Percentiles rank a stretch among this genome's conserved stretches.
Conservation (phyloP, 2,888 invertebrate genomes). For the Omphaloscelis lunosa region DNA sequence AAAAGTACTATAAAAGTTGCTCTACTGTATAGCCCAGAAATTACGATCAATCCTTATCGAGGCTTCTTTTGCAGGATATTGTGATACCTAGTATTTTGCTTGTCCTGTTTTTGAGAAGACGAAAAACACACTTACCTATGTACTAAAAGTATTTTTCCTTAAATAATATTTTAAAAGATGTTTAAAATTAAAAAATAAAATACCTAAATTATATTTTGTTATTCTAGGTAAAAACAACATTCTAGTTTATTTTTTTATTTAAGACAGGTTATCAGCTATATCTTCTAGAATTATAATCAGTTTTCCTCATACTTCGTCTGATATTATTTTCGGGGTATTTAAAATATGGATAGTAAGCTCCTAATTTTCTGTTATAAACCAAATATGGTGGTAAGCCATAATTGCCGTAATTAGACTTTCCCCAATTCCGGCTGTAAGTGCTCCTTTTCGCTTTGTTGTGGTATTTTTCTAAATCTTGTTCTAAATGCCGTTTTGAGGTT, state of each 20-base stretch:
- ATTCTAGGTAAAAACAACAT: neutral
- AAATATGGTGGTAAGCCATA: constrained; percentile 82
- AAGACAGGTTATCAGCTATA: constrained; percentile 17
- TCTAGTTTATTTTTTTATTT: neutral
- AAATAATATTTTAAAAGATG: neutral
- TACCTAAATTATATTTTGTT: neutral
- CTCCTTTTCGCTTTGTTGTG: constrained; percentile 71
- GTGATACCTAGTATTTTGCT: neutral
- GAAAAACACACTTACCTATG: neutral
- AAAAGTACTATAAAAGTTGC: neutral
- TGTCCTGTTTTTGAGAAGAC: neutral
- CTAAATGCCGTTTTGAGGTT: constrained; percentile 25
- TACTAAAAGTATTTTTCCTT: neutral
- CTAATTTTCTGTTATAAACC: constrained; percentile 82
- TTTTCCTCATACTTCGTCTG: constrained; percentile 68
- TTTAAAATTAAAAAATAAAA: neutral
- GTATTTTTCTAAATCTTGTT: constrained; percentile 20
- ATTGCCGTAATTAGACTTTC: constrained; percentile 61
- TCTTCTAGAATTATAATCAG: constrained; percentile 25
- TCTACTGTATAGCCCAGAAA: neutral
- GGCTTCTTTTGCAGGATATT: neutral
- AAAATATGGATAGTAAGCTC: constrained; percentile 84
- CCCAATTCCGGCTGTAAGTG: constrained; percentile 73
- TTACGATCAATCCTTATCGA: neutral
- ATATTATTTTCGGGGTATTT: constrained; percentile 77